Base-by-base conservation (phyloP, 2,888 invertebrate genomes). In the Polyommatus icarus region DNA sequence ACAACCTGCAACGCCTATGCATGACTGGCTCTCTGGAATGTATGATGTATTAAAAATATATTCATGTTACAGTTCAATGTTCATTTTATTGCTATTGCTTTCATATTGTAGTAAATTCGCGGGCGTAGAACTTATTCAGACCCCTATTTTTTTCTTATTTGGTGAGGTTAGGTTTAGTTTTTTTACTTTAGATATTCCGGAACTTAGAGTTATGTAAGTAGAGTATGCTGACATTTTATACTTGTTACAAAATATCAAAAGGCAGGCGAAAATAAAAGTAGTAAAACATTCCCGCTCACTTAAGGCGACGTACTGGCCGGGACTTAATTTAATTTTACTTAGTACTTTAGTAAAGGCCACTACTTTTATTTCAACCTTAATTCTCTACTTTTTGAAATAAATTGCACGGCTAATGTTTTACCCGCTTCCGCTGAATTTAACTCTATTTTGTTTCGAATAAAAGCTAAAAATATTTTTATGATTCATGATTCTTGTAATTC, bases 301-400 rank as follows among this genome's bases (percentile, higher is more conserved):
- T 75, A 29, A 54, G 54, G 75, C 75, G 54, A 75, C 75, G 75
- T 75, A 75, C 75, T 75, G 75, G 29, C 29, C 40, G 73, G 46
- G 75, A 46, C 29, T 54, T 75, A 54, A 75, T 75, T 75, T 54
- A 75, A 75, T 75, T 75, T 75, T 75, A 75, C 75, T 50, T 54
- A 29, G 75, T 75, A 75, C 54, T 75, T 73, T 29, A 54, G 24
- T 24, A 75, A 54, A 75, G 75, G 54, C 75, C 29, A 54, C 75
- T 75, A 50, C 29, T 75, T 75, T 75, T 75, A 75, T 75, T 75
- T 75, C 75, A 54, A 75, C 75, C 75, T 75, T 75, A 54, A 75
- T 75, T 75, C 29, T 75, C 73, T 12, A 20, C 75, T 50, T 75
- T 75, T 75, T 54, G 29, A 54, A 75, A 24, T 75, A 50, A 75